These are phyloP conservation scores for Eurypyga helias DNA, from an alignment of 2,113 vertebrate species.

Conservation along the genomic window DNA sequence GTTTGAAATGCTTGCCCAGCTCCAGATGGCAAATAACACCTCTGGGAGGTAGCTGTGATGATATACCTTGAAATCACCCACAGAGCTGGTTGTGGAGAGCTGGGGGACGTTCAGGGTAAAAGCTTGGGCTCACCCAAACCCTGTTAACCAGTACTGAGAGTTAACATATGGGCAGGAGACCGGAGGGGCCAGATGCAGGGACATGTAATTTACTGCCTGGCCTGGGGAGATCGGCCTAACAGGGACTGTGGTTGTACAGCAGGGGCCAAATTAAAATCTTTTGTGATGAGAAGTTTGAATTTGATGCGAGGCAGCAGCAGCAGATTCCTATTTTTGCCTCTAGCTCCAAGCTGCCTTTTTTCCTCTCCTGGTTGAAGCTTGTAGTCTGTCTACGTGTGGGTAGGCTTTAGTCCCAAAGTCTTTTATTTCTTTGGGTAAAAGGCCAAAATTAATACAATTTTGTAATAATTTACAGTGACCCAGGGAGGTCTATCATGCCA, in stretches of 20 bases:
- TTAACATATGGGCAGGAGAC: conserved; percentile 29
- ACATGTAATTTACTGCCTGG: background rate
- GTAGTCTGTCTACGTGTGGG: background rate
- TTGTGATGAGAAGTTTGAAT: conserved; percentile 25
- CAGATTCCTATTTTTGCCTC: background rate
- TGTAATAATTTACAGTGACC: conserved; percentile 25
- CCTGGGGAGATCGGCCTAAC: background rate
- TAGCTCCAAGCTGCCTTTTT: background rate
- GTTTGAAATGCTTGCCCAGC: background rate
- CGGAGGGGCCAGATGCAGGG: background rate
- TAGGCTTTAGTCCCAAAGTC: background rate
- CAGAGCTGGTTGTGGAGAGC: background rate
- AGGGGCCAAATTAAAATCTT: conserved; percentile 22
- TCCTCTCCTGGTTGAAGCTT: background rate
- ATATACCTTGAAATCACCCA: conserved; percentile 9
- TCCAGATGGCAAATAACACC: conserved; percentile 67
- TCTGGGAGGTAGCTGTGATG: conserved; percentile 35
- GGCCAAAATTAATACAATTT: conserved; percentile 35
- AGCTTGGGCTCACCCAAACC: background rate
- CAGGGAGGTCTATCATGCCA: background rate
- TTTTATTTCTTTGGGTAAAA: conserved; percentile 49
- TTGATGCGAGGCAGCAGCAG: background rate
- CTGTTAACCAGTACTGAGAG: background rate
- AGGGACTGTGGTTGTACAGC: background rate
- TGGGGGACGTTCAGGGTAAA: background rate